Evolutionary conservation across 2,888 invertebrate species (phyloP), one percentile per base, ranked within the genome.

Genomic region (Andrena haemorrhoa): DNA sequence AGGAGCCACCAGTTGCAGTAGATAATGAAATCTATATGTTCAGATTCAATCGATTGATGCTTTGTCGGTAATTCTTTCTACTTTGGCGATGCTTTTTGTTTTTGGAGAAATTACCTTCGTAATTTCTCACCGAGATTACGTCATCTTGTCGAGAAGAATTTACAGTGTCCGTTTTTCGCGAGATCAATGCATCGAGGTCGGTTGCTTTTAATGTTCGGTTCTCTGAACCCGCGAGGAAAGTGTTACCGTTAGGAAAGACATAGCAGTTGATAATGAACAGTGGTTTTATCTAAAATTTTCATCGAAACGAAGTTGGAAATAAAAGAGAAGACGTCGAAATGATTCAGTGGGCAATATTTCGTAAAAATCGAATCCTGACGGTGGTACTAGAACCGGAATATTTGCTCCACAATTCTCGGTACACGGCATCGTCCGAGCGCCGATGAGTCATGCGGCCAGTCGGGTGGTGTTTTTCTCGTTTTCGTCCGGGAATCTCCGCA

Each of bases 381-480:
- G 71, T 60, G 61, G 69, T 63, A 53, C 58, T 84, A 80, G 77
- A 84, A 83, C 66, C 75, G 66, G 73, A 79, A 82, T 77, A 73
- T 61, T 41, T 71, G 71, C 66, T 66, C 75, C 66, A 63, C 56
- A 73, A 56, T 81, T 75, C 66, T 84, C 71, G 29, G 81, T 85
- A 79, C 49, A 53, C 66, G 41, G 49, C 66, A 65, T 75, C 61
- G 75, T 29, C 71, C 69, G 65, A 63, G 47, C 41, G 63, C 12
- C 61, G 84, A 74, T 85, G 85, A 85, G 53, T 85, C 85, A 84
- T 41, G n/a, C 71, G 56, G n/a, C 56, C 58, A 41, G 41, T 41
- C 16, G 16, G 1, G 41, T 12, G 41, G 33, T 66, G 23, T 26
- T 72, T 78, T 77, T 83, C 69, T 69, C 66, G 47, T 76, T 82